Percentiles rank a stretch among this genome's conserved stretches.
These are phyloP conservation scores for Saturnia pavonia DNA, from an alignment of 2,888 invertebrate genomes.

Conservation along the genomic window DNA sequence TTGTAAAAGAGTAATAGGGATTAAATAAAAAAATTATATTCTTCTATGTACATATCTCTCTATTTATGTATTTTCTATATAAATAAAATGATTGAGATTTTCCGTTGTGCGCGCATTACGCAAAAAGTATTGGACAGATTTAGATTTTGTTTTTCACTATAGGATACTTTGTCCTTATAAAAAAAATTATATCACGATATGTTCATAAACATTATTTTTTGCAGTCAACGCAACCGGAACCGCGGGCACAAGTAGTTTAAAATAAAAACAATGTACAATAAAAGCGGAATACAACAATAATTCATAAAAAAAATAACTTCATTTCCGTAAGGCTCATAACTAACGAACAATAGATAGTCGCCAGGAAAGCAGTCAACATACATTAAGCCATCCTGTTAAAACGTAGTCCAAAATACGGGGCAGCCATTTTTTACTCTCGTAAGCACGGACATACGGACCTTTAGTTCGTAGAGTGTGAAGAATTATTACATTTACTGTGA, in stretches of 20 bases:
- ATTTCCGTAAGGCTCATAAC: not conserved
- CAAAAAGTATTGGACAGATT: too few species aligned
- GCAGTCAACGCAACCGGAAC: not conserved
- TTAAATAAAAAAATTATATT: too few species aligned
- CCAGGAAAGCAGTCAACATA: conserved; percentile 6
- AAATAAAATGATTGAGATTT: too few species aligned
- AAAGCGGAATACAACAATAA: not conserved
- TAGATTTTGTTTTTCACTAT: too few species aligned
- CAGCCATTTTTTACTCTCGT: conserved; percentile 4
- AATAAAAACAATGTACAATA: not conserved
- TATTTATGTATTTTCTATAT: too few species aligned
- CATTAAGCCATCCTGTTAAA: conserved; percentile 9
- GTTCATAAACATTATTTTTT: too few species aligned
- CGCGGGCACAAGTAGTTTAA: not conserved
- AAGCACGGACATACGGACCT: not conserved
- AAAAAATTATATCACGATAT: too few species aligned
- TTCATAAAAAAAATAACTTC: not conserved
- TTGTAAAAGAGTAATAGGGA: too few species aligned
- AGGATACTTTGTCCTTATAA: too few species aligned
- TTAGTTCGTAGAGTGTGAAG: not conserved
- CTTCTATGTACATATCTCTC: too few species aligned
- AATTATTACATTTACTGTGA: not conserved
- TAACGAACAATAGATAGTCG: not conserved
- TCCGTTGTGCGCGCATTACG: too few species aligned
- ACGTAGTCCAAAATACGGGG: conserved; percentile 1